Conservation (phyloP, 2,797 vertebrate genomes). For the Coranthus polyacanthus region DNA sequence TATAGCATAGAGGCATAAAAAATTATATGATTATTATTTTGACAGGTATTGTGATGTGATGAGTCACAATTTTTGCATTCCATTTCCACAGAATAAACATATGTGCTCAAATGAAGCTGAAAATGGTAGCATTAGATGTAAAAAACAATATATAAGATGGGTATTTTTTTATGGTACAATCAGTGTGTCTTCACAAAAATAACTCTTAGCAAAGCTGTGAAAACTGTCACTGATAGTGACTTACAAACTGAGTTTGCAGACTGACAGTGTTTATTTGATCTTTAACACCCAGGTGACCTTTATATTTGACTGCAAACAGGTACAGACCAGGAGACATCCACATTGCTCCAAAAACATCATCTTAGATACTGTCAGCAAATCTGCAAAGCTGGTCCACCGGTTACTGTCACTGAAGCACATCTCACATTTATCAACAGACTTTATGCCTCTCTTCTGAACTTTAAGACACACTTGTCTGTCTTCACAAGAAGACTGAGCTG, state of each 20-base stretch:
- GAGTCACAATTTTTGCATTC: too few species aligned
- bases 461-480: slow-evolving; percentile 16
- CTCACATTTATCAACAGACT: slow-evolving; percentile 33
- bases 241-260: neutral
- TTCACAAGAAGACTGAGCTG: slow-evolving; percentile 20
- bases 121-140: too few species aligned
- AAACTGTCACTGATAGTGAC: neutral
- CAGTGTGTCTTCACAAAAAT: too few species aligned
- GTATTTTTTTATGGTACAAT: too few species aligned
- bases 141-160: too few species aligned
- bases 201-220: too few species aligned
- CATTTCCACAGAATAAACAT: too few species aligned
- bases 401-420: slow-evolving; percentile 27
- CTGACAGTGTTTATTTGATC: slow-evolving; percentile 22
- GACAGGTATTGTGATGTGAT: too few species aligned
- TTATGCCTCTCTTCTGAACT: slow-evolving; percentile 30
- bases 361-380: slow-evolving; percentile 5
- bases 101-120: too few species aligned
- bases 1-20: too few species aligned
- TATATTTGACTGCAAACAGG: slow-evolving; percentile 8
- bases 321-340: neutral
- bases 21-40: too few species aligned
- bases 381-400: slow-evolving; percentile 2
- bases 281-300: slow-evolving; percentile 37
- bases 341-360: slow-evolving; percentile 13